A percentile compares a stretch with the other conserved stretches of the same genome.
Conservation (phyloP, 2,113 vertebrate species). For the Leiothrix lutea region DNA sequence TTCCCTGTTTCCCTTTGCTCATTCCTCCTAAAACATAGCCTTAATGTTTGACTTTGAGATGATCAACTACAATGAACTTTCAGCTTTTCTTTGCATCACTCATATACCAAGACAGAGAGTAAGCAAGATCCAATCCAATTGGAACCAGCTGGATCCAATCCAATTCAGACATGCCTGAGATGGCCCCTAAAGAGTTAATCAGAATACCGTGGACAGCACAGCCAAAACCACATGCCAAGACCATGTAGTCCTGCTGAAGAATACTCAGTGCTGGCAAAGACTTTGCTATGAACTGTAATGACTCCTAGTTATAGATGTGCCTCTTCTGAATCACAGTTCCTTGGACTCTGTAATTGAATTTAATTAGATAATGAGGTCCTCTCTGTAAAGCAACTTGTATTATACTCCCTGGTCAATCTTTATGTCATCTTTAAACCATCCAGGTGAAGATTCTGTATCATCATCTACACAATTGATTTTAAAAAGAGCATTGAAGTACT, state of each 20-base stretch:
- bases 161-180: neutral
- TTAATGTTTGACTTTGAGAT: neutral
- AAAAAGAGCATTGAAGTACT: neutral
- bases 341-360: neutral
- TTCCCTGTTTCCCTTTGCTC: neutral
- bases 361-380: neutral
- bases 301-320: neutral
- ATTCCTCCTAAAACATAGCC: neutral
- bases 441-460: neutral
- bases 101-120: neutral
- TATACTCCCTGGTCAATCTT: neutral
- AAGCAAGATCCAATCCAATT: neutral
- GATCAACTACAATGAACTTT: neutral
- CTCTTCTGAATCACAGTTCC: neutral
- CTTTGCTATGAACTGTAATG: neutral
- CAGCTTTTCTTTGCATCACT: neutral
- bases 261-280: neutral
- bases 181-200: neutral
- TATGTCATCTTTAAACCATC: conserved; percentile 10
- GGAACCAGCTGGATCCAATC: neutral
- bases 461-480: neutral
- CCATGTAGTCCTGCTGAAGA: neutral
- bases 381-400: neutral
- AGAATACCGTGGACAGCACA: neutral
- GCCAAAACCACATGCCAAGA: neutral